A percentile compares a stretch with the other conserved stretches of the same genome.
These are phyloP conservation scores for Balearica regulorum DNA, from an alignment of 2,797 vertebrate genomes.

Conservation along the genomic window DNA sequence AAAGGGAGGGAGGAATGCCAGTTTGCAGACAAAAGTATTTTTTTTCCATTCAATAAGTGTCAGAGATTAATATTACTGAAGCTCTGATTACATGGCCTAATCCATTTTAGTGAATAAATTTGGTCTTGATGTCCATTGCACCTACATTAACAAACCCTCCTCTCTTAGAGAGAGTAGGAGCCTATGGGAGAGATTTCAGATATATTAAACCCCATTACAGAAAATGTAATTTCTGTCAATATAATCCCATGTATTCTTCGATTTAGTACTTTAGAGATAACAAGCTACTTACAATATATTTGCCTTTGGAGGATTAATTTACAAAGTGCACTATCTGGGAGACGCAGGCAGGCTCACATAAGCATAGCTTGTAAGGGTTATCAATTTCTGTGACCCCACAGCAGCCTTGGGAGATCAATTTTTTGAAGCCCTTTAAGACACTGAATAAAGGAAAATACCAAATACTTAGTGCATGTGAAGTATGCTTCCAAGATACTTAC, in stretches of 20 bases:
- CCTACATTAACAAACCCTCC: conserved; percentile 76
- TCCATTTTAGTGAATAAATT: conserved; percentile 83
- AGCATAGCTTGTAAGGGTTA: conserved; percentile 88
- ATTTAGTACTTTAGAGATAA: conserved; percentile 89
- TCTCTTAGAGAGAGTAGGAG: conserved; percentile 66
- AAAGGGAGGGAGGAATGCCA: conserved; percentile 66
- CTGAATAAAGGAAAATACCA: conserved; percentile 50
- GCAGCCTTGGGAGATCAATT: conserved; percentile 87
- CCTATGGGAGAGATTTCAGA: conserved; percentile 79
- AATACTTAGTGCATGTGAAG: conserved; percentile 24
- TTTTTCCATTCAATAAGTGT: conserved; percentile 73
- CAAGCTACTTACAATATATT: conserved; percentile 87
- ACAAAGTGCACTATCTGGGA: conserved; percentile 82
- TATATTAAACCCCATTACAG: conserved; percentile 90
- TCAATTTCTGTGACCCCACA: conserved; percentile 87
- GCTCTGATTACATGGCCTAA: conserved; percentile 82
- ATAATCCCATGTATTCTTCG: conserved; percentile 92
- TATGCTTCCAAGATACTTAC: background rate
- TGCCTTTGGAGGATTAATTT: conserved; percentile 93
- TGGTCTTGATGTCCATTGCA: conserved; percentile 77
- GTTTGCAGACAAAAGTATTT: conserved; percentile 74
- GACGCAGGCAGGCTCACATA: conserved; percentile 79
- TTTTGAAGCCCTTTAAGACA: conserved; percentile 72
- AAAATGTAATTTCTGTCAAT: conserved; percentile 92
- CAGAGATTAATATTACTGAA: conserved; percentile 81